Evolutionary conservation across 2,113 vertebrate species (phyloP).

Genomic region (Prietella phreatophila): DNA sequence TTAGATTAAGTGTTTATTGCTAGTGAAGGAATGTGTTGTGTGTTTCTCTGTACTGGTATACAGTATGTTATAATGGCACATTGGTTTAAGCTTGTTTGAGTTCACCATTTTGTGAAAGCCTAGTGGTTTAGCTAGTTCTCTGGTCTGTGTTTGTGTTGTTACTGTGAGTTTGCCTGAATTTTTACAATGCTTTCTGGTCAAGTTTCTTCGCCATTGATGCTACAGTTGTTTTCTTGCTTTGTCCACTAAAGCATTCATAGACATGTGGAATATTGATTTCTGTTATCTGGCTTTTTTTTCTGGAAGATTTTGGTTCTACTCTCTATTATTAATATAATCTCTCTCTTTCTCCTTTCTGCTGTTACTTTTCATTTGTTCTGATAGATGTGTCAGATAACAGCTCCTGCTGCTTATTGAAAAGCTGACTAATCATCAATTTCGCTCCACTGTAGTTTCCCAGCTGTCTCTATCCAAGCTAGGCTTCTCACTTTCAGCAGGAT

Average conservation of each 20-base stretch:
- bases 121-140: not conserved
- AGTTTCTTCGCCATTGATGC: not conserved
- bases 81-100: not conserved
- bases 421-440: constrained; percentile 38
- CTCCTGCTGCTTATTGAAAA: constrained; percentile 14
- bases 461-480: constrained; percentile 5
- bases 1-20: not conserved
- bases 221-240: not conserved
- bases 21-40: not conserved
- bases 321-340: not conserved
- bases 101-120: not conserved
- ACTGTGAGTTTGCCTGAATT: not conserved
- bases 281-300: not conserved
- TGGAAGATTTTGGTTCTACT: not conserved
- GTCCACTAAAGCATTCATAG: not conserved
- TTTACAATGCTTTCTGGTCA: not conserved
- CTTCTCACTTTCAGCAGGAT: not conserved
- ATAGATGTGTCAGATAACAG: constrained; percentile 40
- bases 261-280: not conserved
- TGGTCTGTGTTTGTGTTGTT: not conserved
- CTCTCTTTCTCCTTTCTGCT: not conserved
- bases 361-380: constrained; percentile 26
- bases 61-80: not conserved
- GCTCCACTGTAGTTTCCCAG: not conserved
- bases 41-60: not conserved